Percentiles rank a stretch among this genome's conserved stretches.
phyloP scores from a whole-genome alignment of 2,113 vertebrate species.

The Catharus fuscescens region DNA sequence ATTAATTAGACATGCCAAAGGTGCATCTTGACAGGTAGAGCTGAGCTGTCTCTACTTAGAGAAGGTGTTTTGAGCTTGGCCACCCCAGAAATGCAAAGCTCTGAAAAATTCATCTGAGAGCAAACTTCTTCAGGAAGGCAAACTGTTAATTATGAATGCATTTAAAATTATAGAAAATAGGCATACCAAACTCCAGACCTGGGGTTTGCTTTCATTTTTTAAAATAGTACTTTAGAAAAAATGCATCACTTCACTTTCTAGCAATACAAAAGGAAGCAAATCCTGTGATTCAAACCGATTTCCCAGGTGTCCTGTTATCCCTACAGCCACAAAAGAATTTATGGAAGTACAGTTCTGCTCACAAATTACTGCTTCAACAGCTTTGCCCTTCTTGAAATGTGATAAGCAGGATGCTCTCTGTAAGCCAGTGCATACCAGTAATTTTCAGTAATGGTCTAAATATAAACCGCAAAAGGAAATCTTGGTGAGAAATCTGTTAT shows the following conservation, averaged over 20 bases:
- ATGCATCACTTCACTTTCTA: neutral
- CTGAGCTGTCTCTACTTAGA: too few relatives aligned
- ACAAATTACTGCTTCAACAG: neutral
- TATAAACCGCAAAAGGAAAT: neutral
- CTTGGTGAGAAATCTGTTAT: neutral
- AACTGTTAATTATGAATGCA: neutral
- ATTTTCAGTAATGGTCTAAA: neutral
- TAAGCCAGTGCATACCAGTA: neutral
- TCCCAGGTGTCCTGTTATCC: neutral
- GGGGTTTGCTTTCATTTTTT: neutral
- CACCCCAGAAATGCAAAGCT: neutral
- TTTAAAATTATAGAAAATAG: neutral
- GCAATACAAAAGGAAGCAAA: neutral
- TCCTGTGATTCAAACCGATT: neutral
- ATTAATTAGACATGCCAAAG: neutral
- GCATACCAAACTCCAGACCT: neutral
- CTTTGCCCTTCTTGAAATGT: neutral
- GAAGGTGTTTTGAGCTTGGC: neutral
- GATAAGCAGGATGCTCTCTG: neutral
- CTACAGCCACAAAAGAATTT: accelerated
- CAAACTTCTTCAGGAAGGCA: neutral
- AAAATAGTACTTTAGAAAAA: neutral
- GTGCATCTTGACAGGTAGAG: too few relatives aligned
- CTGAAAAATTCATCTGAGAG: neutral
- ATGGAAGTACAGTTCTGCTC: neutral